Base-by-base conservation (phyloP, 1,140 invertebrate genomes). In the Caenorhabditis inopinata region DNA sequence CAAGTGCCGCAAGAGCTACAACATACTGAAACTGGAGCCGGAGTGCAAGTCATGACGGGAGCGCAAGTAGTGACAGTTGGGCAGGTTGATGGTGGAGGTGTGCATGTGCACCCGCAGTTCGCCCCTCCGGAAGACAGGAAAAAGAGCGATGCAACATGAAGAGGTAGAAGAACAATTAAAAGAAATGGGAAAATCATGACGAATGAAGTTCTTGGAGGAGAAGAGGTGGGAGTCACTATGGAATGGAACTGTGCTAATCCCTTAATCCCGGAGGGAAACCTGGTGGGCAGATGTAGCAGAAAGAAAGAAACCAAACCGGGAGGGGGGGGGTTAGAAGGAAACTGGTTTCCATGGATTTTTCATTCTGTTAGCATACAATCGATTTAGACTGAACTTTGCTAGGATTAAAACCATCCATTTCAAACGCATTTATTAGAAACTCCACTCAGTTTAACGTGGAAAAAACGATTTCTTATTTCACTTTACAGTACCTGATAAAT, bases 1-100 rank as follows among this genome's bases (percentile, higher is more conserved):
- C 76, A 78, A 38, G 49, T 45, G 18, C 58, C 58, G 47, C 76
- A 78, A 2, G 76, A n/a, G 14, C 29, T 38, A 78, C 76, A 78
- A n/a, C 76, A 78, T 29, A n/a, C 32, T 6, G 18, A 16, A 2
- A n/a, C n/a, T 11, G 35, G 32, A 2, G 76, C 35, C 2, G 32
- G 53, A 46, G 76, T 35, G 29, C 76, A 78, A 11, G 76, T 51
- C 51, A 58, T 51, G 35, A 78, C 42, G 21, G 53, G 35, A 42
- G 51, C 29, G 38, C 76, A 78, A n/a, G 53, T 27, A 29, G 48
- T 27, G 18, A 58, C 49, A 18, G 76, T 62, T 11, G 49, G 76
- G 29, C 76, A 78, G 4, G 53, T 49, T 0, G 49, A 53, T 14
- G 49, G 51, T 29, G 76, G 49, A 6, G 49, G 49, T 12, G 76